A percentile compares a stretch with the other conserved stretches of the same genome.
Conservation (phyloP, 2,113 vertebrate species). For the Merops nubicus region DNA sequence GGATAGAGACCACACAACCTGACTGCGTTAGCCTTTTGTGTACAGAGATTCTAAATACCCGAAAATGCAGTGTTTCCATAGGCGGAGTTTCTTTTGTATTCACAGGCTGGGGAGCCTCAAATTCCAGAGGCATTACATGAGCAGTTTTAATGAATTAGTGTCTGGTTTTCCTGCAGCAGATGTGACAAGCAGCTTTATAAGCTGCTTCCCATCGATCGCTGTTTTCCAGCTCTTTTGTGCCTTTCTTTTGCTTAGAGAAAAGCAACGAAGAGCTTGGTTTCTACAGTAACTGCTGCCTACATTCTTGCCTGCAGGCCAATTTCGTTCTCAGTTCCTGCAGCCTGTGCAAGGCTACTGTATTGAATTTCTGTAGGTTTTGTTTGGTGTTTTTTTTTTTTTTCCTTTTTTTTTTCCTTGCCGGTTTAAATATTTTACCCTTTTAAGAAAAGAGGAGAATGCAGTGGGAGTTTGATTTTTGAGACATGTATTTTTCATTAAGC, state of each 20-base stretch:
- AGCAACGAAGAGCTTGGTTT: conserved; percentile 71
- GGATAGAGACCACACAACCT: conserved; percentile 61
- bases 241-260: conserved; percentile 72
- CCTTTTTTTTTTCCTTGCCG: not conserved
- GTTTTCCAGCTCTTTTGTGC: conserved; percentile 75
- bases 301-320: conserved; percentile 68
- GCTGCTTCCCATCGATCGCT: conserved; percentile 73
- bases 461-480: not conserved
- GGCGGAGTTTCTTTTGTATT: conserved; percentile 75
- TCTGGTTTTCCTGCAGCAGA: conserved; percentile 77
- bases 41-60: conserved; percentile 66
- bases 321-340: conserved; percentile 53
- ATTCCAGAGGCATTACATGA: conserved; percentile 81
- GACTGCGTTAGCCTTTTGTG: conserved; percentile 41
- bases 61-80: conserved; percentile 71
- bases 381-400: not conserved
- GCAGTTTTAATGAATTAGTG: conserved; percentile 77
- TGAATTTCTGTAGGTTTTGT: conserved; percentile 51
- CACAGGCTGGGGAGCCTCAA: conserved; percentile 70
- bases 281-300: conserved; percentile 78
- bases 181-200: conserved; percentile 78
- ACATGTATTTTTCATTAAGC: not conserved
- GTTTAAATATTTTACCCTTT: conserved; percentile 39
- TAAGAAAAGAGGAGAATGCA: not conserved
- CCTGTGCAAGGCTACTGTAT: conserved; percentile 51